These are phyloP conservation scores for Lumbricus terrestris DNA, from an alignment of 2,888 invertebrate genomes.

Conservation along the genomic window DNA sequence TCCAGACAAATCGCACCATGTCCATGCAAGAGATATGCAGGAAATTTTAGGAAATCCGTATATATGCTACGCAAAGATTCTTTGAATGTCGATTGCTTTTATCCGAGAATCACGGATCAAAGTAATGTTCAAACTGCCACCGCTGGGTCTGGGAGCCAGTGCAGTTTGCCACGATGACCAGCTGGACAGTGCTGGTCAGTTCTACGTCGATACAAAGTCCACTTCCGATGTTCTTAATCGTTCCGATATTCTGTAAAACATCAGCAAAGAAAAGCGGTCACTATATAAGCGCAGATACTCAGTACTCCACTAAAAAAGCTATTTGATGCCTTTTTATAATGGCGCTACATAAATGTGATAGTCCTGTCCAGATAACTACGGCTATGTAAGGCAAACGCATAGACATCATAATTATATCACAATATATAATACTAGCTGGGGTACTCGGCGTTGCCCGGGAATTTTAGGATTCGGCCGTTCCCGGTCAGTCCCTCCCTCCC, in stretches of 20 bases:
- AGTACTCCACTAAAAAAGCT: not conserved
- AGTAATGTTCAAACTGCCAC: slow-evolving; percentile 50
- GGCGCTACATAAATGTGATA: not conserved
- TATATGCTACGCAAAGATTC: no score
- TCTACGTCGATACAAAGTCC: slow-evolving; percentile 58
- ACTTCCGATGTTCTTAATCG: slow-evolving; percentile 49
- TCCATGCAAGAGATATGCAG: no score
- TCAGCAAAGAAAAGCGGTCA: not conserved
- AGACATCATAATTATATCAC: no score
- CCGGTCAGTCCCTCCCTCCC: no score
- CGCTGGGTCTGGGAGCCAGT: slow-evolving; percentile 48
- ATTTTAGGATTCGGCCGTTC: no score
- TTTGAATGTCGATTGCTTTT: not conserved
- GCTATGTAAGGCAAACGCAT: not conserved
- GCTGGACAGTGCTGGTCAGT: slow-evolving; percentile 40
- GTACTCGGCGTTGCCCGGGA: no score
- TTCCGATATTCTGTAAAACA: not conserved
- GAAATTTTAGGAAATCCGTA: no score
- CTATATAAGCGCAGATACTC: no score
- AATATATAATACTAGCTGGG: no score
- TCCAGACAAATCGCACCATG: no score
- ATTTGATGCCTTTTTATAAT: not conserved
- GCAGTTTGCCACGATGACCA: slow-evolving; percentile 49
- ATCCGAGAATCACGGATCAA: not conserved
- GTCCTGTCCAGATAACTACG: not conserved